These are phyloP conservation scores for Dicrurus megarhynchus DNA, from an alignment of 2,113 vertebrate species.

Conservation along the genomic window DNA sequence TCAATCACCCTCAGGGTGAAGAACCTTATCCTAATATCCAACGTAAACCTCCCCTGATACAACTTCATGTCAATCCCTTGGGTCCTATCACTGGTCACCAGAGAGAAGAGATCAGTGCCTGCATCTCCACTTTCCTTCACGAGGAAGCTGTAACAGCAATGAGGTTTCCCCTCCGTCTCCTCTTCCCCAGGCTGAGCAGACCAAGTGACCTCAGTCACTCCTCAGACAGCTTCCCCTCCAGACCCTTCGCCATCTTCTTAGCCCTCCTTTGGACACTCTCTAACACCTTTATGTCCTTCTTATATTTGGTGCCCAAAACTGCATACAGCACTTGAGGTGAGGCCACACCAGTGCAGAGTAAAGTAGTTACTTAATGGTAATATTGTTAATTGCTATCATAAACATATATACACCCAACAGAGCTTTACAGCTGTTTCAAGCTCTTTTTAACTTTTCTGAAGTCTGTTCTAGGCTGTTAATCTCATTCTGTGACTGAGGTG, in stretches of 20 bases:
- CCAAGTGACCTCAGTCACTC: not conserved
- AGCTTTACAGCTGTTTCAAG: not conserved
- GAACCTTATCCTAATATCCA: not conserved
- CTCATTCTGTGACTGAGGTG: not conserved
- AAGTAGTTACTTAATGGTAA: not conserved
- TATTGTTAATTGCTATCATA: not conserved
- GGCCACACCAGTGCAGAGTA: not conserved
- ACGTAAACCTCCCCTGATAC: not conserved
- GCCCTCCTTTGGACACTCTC: not conserved
- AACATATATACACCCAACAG: not conserved
- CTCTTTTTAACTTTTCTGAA: not conserved
- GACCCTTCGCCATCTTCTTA: not conserved
- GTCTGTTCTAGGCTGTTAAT: not conserved
- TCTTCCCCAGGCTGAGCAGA: not conserved
- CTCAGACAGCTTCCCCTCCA: not conserved
- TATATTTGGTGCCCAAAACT: not conserved
- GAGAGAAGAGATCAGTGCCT: not conserved
- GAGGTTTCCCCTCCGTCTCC: not conserved
- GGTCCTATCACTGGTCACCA: not conserved
- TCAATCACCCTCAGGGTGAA: not conserved
- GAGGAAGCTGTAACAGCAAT: not conserved
- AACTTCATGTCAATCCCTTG: not conserved
- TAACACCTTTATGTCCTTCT: not conserved
- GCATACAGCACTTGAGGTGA: not conserved
- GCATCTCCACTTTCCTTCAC: not conserved